Base-by-base conservation (phyloP, 2,888 invertebrate species). In the Gymnosoma rotundatum region DNA sequence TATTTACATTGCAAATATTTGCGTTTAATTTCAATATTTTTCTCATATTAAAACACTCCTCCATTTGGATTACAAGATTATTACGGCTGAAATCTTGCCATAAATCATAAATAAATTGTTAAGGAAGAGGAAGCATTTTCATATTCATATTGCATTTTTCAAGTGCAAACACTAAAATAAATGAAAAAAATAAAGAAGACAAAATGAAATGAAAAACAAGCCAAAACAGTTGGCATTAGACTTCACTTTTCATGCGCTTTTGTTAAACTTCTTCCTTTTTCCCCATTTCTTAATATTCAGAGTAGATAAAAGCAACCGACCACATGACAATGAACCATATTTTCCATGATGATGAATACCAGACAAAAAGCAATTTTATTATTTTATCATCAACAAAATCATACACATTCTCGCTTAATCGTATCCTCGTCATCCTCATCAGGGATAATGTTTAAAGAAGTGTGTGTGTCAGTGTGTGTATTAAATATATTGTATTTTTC, bases 251-350 rank as follows among this genome's bases (percentile, higher is more conserved):
- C 74, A 38, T 81, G 72, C 72, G 72, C 14, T 58, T 50, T 38
- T 42, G 20, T 1, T 3, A n/a, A 9, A 32, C 52, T 21, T 21
- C 38, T 25, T n/a, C 20, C 14, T 58, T 12, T 20, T 25, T 2
- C 25, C 2, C 52, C 45, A 16, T 18, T 18, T 10, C 8, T 18
- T 36, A 58, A 32, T 56, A 66, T 72, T 79, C 66, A 36, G 66
- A 32, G 45, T n/a, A 79, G 75, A 79, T 75, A 76, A 69, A 69
- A 76, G 67, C 73, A 76, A 79, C 25, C 69, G 72, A 69, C 82
- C 67, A 84, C 82, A 86, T 86, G 86, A 83, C 87, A 87, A 84
- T 85, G 86, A 87, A 87, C 83, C 86, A 85, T 78, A 86, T 86
- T 86, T 85, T 69, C 72, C 74, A 81, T 75, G 81, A 86, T 81